These are phyloP conservation scores for Linepithema humile DNA, from an alignment of 1,140 invertebrate species.

Conservation along the genomic window DNA sequence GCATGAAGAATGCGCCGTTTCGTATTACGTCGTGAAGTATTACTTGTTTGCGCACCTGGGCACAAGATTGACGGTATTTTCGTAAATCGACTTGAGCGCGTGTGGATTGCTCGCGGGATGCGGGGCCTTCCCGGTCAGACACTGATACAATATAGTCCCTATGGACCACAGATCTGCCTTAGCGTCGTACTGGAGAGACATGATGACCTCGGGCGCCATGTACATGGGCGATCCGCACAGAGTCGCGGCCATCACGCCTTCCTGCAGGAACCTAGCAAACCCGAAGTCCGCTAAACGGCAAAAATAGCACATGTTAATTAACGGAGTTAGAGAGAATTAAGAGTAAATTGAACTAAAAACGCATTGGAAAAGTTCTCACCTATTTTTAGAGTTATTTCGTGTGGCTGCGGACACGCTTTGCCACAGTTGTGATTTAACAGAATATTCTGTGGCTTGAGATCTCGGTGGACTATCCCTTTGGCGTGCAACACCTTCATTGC, in stretches of 20 bases:
- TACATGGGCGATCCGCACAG: slow-evolving; percentile 99
- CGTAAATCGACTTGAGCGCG: slow-evolving; percentile 98
- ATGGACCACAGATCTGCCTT: slow-evolving; percentile 99
- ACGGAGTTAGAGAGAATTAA: too few relatives aligned
- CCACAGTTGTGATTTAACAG: slow-evolving; percentile 93
- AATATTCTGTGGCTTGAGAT: slow-evolving; percentile 99
- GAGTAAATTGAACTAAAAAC: not conserved
- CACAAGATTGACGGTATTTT: slow-evolving; percentile 97
- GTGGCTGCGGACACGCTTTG: slow-evolving; percentile 92
- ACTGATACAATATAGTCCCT: slow-evolving; percentile 99
- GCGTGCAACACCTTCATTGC: slow-evolving; percentile 98
- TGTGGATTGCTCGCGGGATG: slow-evolving; percentile 99
- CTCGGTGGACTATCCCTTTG: slow-evolving; percentile 99
- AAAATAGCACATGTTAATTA: slow-evolving; percentile 7
- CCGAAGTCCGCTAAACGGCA: slow-evolving; percentile 97
- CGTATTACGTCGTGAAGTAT: too few relatives aligned
- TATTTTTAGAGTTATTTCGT: slow-evolving; percentile 97
- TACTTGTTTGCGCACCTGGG: slow-evolving; percentile 91
- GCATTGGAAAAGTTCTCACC: slow-evolving; percentile 85
- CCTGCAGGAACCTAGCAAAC: slow-evolving; percentile 98
- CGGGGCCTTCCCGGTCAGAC: slow-evolving; percentile 98
- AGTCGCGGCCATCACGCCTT: slow-evolving; percentile 99
- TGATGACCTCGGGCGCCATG: slow-evolving; percentile 99
- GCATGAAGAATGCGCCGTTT: not conserved
- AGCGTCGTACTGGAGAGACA: slow-evolving; percentile 99